phyloP scores from a whole-genome alignment of 2,113 vertebrate genomes.

The Colistium nudipinnis region DNA sequence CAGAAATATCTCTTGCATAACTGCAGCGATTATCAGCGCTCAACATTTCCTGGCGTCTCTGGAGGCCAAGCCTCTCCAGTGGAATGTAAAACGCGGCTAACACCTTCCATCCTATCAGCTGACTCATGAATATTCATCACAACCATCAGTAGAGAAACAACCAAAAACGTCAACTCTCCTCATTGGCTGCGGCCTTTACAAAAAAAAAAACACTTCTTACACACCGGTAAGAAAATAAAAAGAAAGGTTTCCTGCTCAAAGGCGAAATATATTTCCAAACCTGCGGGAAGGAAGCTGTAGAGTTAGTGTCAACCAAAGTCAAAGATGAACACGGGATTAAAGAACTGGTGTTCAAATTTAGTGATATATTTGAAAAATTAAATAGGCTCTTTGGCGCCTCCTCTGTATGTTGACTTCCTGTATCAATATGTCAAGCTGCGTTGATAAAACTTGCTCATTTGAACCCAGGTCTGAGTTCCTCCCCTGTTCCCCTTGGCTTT shows the following conservation, averaged over 20 bases:
- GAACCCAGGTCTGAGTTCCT: not conserved
- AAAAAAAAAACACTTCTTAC: too few relatives aligned
- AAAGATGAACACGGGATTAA: conserved; percentile 42
- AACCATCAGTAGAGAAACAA: too few relatives aligned
- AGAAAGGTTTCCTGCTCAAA: conserved; percentile 5
- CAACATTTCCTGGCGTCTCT: conserved; percentile 31
- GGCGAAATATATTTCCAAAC: conserved; percentile 31
- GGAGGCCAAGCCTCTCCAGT: conserved; percentile 16
- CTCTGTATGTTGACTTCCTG: not conserved
- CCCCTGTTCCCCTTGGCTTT: conserved; percentile 29
- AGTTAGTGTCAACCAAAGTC: conserved; percentile 50
- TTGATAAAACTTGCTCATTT: too few relatives aligned
- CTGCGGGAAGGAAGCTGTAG: conserved; percentile 52
- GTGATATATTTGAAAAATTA: conserved; percentile 1
- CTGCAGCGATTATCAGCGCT: conserved; percentile 25
- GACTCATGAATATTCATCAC: too few relatives aligned
- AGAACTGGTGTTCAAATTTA: not conserved
- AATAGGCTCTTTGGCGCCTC: not conserved
- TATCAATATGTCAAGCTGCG: conserved; percentile 35
- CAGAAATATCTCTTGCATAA: conserved; percentile 39
- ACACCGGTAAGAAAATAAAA: not conserved
- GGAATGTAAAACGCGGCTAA: too few relatives aligned
- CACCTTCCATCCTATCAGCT: too few relatives aligned
- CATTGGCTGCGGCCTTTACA: too few relatives aligned
- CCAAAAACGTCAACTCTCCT: too few relatives aligned